A percentile compares a stretch with the other conserved stretches of the same genome.
Evolutionary conservation across 1,140 invertebrate genomes (phyloP).

Genomic region (Dryas iulia): DNA sequence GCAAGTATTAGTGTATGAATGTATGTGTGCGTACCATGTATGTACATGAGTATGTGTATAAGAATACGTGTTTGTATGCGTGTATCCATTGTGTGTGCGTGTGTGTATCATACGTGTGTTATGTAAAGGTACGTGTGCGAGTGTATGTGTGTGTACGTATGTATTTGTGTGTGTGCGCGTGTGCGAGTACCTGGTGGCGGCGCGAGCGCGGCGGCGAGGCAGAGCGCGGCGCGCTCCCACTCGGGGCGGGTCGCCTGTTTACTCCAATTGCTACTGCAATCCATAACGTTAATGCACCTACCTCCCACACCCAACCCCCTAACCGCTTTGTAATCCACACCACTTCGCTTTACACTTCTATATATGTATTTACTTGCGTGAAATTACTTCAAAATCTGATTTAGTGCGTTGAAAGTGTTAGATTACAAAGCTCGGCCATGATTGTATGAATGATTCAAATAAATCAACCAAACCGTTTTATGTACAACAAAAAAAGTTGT

Average conservation of each 20-base stretch:
- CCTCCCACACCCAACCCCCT: neutral
- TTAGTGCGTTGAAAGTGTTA: too few species aligned
- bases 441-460: neutral
- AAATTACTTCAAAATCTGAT: too few species aligned
- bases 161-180: neutral
- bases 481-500: constrained; percentile 24
- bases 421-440: neutral
- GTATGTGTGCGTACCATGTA: too few species aligned
- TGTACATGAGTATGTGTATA: too few species aligned
- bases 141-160: neutral
- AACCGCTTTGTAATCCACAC: constrained; percentile 21
- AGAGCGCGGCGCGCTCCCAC: constrained; percentile 65
- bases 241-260: constrained; percentile 62
- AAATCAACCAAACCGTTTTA: constrained; percentile 13
- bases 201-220: constrained; percentile 46
- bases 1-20: too few species aligned
- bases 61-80: too few species aligned
- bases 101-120: too few species aligned
- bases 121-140: too few species aligned
- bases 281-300: constrained; percentile 52
- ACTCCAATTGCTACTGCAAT: constrained; percentile 77
- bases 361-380: too few species aligned
- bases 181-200: constrained; percentile 44
- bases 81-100: too few species aligned
- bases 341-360: too few species aligned